Conservation (phyloP, 2,797 vertebrate genomes). For the Gymnoscopelus braueri region DNA sequence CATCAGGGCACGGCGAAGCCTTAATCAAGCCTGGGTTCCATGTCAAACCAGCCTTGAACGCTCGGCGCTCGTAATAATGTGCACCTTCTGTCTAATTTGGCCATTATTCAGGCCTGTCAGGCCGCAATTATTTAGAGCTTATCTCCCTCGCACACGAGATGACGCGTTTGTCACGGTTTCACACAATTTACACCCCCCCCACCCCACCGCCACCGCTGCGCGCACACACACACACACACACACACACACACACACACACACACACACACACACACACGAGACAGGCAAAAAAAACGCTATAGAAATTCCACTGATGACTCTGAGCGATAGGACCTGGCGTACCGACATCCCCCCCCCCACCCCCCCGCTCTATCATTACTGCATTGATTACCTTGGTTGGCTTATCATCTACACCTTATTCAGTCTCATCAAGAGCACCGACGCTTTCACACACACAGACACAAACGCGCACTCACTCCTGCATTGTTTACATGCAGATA, state of each 20-base stretch:
- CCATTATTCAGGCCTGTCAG: constrained; percentile 87
- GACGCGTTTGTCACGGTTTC: constrained; percentile 82
- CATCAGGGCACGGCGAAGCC: constrained; percentile 39
- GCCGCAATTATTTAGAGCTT: constrained; percentile 85
- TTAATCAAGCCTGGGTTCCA: constrained; percentile 69
- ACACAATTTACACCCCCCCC: constrained; percentile 27
- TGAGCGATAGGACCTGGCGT: constrained; percentile 60
- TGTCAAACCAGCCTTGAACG: constrained; percentile 70
- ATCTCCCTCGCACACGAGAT: constrained; percentile 82
- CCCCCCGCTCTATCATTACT: constrained; percentile 60
- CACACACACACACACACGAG: constrained; percentile 19
- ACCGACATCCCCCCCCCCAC: constrained; percentile 7
- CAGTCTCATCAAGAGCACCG: constrained; percentile 63
- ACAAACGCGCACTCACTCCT: neutral
- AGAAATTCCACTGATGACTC: constrained; percentile 75
- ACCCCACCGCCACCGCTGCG: constrained; percentile 45
- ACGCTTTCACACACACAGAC: constrained; percentile 29
- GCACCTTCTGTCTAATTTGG: constrained; percentile 84
- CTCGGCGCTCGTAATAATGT: constrained; percentile 73
- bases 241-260: constrained; percentile 18
- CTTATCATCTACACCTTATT: constrained; percentile 74
- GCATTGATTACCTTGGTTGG: constrained; percentile 76
- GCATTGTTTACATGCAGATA: constrained; percentile 67
- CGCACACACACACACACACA: constrained; percentile 22
- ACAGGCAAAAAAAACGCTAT: constrained; percentile 44